These are phyloP conservation scores for Ormyrus rosae DNA, from an alignment of 2,888 invertebrate genomes.

Conservation along the genomic window DNA sequence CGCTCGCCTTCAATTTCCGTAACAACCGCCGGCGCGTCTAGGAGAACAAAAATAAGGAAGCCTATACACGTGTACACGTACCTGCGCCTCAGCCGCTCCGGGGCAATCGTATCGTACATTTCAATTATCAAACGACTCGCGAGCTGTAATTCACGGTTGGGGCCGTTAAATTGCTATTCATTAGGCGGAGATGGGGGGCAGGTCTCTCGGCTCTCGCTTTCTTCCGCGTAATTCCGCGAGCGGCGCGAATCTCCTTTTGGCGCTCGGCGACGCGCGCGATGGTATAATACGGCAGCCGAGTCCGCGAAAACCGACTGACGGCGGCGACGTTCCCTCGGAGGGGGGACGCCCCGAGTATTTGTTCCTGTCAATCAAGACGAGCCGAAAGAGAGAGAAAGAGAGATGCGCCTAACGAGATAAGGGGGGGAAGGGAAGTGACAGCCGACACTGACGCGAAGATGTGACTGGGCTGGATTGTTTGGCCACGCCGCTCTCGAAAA, in stretches of 20 bases:
- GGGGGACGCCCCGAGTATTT: constrained; percentile 59
- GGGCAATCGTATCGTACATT: constrained; percentile 23
- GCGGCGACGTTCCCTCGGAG: neutral
- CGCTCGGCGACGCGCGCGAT: constrained; percentile 43
- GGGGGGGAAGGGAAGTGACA: constrained; percentile 10
- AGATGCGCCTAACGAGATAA: neutral
- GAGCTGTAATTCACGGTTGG: constrained; percentile 27
- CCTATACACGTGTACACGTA: neutral
- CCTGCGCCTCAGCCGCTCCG: neutral
- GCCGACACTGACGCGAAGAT: constrained; percentile 10
- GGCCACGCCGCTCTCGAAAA: neutral
- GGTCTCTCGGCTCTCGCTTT: neutral
- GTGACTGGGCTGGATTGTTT: neutral
- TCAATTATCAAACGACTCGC: constrained; percentile 36
- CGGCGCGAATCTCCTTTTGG: constrained; percentile 26
- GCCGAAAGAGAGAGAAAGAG: constrained; percentile 26
- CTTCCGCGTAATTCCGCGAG: constrained; percentile 6
- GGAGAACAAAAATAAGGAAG: neutral
- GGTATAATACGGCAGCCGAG: constrained; percentile 4
- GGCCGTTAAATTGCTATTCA: constrained; percentile 34
- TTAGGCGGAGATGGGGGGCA: neutral
- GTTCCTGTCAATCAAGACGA: constrained; percentile 68
- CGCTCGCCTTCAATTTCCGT: constrained; percentile 2
- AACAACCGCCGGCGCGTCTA: neutral
- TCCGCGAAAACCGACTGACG: constrained; percentile 51